Evolutionary conservation across 2,888 invertebrate genomes (phyloP).

Genomic region (Eucriotettix oculatus): DNA sequence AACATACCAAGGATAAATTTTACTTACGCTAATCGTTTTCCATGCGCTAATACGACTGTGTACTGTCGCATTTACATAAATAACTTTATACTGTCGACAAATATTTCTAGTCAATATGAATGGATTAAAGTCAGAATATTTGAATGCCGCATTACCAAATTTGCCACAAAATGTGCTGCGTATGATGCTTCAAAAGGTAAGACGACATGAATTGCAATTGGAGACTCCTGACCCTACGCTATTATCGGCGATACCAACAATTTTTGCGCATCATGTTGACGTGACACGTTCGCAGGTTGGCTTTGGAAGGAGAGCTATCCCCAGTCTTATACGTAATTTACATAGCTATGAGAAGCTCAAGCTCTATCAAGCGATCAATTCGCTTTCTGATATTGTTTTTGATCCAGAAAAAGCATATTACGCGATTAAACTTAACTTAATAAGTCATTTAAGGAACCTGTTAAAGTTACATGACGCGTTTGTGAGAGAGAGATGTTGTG

Average conservation of each 20-base stretch:
- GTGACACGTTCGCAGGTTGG: conserved; percentile 25
- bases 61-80: no score
- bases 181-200: no score
- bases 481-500: conserved; percentile 25
- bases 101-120: no score
- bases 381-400: conserved; percentile 26
- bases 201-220: no score
- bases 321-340: conserved; percentile 26
- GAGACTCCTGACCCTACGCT: no score
- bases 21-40: no score
- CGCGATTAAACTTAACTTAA: conserved; percentile 25
- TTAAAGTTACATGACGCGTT: conserved; percentile 20
- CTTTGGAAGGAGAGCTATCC: conserved; percentile 27
- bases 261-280: conserved; percentile 26
- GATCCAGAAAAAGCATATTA: conserved; percentile 29
- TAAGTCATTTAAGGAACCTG: conserved; percentile 23
- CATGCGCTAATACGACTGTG: no score
- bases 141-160: no score
- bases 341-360: conserved; percentile 21
- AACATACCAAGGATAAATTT: no score
- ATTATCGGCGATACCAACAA: conserved; percentile 24
- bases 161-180: no score
- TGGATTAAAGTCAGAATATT: no score
- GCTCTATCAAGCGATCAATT: conserved; percentile 25
- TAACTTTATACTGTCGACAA: no score